Conservation (phyloP, 2,888 invertebrate species). For the Pedicia rivosa region DNA sequence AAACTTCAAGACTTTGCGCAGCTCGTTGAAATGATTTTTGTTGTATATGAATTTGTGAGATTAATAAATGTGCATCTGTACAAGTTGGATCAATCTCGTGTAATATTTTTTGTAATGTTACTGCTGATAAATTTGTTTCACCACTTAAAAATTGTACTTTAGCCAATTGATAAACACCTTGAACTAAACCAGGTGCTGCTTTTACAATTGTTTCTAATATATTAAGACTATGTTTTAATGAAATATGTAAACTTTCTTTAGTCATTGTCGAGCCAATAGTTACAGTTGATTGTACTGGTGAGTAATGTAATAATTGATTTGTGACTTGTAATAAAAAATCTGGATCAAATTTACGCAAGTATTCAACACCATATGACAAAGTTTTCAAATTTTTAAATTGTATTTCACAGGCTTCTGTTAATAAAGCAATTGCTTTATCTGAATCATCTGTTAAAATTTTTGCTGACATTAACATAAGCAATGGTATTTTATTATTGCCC, state of each 20-base stretch:
- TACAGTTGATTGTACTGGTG: constrained; percentile 44
- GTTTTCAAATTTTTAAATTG: constrained; percentile 35
- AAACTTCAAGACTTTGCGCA: constrained; percentile 72
- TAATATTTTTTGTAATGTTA: constrained; percentile 52
- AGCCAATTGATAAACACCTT: constrained; percentile 51
- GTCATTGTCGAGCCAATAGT: constrained; percentile 25
- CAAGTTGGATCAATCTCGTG: constrained; percentile 61
- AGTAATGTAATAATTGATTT: constrained; percentile 56
- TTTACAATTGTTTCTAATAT: constrained; percentile 56
- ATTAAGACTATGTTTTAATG: constrained; percentile 41
- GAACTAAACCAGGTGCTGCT: constrained; percentile 65
- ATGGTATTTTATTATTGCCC: constrained; percentile 47
- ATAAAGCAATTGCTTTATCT: constrained; percentile 36
- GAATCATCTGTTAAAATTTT: constrained; percentile 40
- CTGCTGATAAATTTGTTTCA: constrained; percentile 53
- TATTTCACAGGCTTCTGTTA: constrained; percentile 45
- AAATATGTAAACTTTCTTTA: constrained; percentile 33
- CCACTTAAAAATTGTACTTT: constrained; percentile 69
- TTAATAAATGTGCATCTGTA: constrained; percentile 67
- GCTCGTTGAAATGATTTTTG: constrained; percentile 58
- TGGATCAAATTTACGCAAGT: constrained; percentile 63
- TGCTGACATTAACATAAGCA: constrained; percentile 51
- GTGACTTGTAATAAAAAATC: constrained; percentile 70
- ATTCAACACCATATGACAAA: constrained; percentile 55
- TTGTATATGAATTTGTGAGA: constrained; percentile 70